Conservation (phyloP, 2,113 vertebrate genomes). For the Galeopterus variegatus region DNA sequence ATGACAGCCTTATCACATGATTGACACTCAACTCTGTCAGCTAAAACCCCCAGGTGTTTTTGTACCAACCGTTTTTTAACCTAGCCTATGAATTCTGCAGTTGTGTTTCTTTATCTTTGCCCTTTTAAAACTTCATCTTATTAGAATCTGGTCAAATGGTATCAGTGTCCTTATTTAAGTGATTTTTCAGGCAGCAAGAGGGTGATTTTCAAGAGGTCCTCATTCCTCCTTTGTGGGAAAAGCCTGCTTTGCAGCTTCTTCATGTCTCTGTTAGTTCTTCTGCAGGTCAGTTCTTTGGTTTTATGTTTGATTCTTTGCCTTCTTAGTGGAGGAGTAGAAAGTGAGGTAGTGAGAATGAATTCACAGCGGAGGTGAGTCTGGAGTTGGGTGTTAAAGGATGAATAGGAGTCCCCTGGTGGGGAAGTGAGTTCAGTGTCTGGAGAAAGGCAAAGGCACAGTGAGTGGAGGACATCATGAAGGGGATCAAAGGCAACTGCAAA, state of each 20-base stretch:
- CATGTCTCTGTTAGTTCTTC: background rate
- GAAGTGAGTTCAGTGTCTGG: background rate
- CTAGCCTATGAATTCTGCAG: background rate
- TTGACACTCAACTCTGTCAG: background rate
- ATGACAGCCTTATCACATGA: background rate
- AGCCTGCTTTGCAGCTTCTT: background rate
- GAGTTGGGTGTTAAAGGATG: conserved; percentile 12
- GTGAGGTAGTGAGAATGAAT: background rate
- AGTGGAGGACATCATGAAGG: background rate
- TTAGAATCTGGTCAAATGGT: conserved; percentile 34
- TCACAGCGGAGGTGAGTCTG: background rate
- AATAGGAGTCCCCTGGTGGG: background rate
- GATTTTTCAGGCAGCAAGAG: background rate
- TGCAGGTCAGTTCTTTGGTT: background rate
- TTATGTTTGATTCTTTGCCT: background rate
- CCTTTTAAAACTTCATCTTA: conserved; percentile 4
- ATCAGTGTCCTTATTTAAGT: conserved; percentile 13
- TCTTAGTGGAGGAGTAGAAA: background rate
- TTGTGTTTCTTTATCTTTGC: background rate
- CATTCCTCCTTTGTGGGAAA: background rate
- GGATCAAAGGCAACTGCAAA: background rate
- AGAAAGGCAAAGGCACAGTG: background rate
- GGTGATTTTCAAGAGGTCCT: background rate
- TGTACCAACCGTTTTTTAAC: conserved; percentile 26
- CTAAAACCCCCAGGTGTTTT: background rate